phyloP scores from a whole-genome alignment of 2,797 vertebrate genomes.

The Mustela erminea region DNA sequence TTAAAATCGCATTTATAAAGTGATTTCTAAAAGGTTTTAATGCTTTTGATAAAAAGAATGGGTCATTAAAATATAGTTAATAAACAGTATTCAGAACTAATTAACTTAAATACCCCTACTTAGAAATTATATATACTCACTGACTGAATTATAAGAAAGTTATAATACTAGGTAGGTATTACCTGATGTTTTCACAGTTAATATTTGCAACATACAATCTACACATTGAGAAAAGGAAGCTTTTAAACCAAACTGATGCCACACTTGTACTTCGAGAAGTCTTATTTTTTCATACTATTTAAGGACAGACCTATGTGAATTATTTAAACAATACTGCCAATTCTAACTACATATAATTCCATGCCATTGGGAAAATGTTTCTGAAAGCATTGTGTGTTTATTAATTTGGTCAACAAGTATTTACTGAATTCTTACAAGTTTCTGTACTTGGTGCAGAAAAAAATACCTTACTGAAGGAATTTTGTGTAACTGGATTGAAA shows the following conservation, averaged over 20 bases:
- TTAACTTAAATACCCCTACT: slow-evolving; percentile 81
- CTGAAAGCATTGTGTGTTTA: slow-evolving; percentile 35
- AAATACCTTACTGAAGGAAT: background rate
- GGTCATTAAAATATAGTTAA: slow-evolving; percentile 86
- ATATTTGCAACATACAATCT: background rate
- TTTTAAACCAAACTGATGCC: slow-evolving; percentile 64
- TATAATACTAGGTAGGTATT: background rate
- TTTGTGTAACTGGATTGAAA: background rate
- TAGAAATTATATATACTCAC: slow-evolving; percentile 74
- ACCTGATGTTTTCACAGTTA: background rate
- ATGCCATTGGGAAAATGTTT: slow-evolving; percentile 40
- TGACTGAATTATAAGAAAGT: slow-evolving; percentile 31
- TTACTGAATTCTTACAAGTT: slow-evolving; percentile 36
- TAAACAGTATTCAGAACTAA: slow-evolving; percentile 87
- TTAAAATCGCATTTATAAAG: slow-evolving; percentile 85
- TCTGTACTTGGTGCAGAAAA: background rate
- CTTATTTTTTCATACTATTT: slow-evolving; percentile 49
- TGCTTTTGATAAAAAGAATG: slow-evolving; percentile 85
- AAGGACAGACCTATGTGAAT: slow-evolving; percentile 45
- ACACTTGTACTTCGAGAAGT: background rate
- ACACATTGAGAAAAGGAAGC: slow-evolving; percentile 13
- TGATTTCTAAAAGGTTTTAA: slow-evolving; percentile 86
- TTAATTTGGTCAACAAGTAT: slow-evolving; percentile 44
- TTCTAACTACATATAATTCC: slow-evolving; percentile 59
- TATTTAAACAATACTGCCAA: slow-evolving; percentile 61